These are phyloP conservation scores for Crematogaster levior DNA, from an alignment of 2,888 invertebrate genomes.

Conservation along the genomic window DNA sequence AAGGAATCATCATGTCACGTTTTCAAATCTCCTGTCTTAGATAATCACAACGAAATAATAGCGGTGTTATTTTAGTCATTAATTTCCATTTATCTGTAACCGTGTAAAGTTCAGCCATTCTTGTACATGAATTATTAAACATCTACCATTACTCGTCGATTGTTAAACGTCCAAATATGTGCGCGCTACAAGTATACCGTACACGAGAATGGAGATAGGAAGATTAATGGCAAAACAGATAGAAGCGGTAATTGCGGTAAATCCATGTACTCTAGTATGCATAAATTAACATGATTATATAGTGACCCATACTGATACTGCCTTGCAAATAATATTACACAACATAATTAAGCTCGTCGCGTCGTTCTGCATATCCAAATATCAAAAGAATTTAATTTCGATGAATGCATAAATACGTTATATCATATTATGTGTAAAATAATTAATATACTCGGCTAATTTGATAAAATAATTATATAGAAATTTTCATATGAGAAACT, in stretches of 20 bases:
- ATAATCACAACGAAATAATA: background rate
- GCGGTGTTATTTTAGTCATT: background rate
- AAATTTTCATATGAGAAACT: background rate
- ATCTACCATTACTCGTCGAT: background rate
- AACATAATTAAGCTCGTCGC: constrained; percentile 10
- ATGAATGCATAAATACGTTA: background rate
- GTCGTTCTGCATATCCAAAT: background rate
- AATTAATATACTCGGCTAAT: background rate
- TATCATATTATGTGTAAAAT: background rate
- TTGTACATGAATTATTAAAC: background rate
- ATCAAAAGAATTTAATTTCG: background rate
- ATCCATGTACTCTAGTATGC: constrained; percentile 21
- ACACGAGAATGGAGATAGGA: constrained; percentile 22
- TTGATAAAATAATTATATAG: background rate
- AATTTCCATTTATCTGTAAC: constrained; percentile 13
- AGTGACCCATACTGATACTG: background rate
- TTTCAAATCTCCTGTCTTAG: background rate
- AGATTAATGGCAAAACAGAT: constrained; percentile 40
- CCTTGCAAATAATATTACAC: constrained; percentile 5
- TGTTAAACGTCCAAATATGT: constrained; percentile 18
- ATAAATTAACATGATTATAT: constrained; percentile 48
- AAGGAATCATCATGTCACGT: background rate
- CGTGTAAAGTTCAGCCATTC: background rate
- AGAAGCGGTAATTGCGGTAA: constrained; percentile 35
- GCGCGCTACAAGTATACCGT: background rate